phyloP scores from a whole-genome alignment of 2,113 vertebrate species.

The Balaeniceps rex region DNA sequence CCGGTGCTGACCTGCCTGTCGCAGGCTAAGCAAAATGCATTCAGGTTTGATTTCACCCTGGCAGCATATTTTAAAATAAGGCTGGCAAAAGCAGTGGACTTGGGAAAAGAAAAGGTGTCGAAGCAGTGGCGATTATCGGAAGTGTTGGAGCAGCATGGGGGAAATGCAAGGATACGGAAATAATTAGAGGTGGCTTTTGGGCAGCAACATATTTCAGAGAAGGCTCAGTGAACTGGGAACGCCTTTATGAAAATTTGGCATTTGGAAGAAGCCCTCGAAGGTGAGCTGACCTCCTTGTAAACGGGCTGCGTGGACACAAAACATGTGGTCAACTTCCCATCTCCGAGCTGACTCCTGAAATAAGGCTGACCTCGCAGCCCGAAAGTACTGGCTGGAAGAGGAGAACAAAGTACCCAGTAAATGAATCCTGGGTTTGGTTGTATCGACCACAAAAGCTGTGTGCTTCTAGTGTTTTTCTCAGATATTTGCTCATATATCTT shows the following conservation, averaged over 20 bases:
- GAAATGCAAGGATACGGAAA: background rate
- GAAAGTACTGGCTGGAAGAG: background rate
- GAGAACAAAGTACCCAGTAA: background rate
- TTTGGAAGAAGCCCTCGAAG: background rate
- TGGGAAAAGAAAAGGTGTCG: background rate
- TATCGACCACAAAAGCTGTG: background rate
- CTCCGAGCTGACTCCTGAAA: background rate
- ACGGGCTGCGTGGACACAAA: background rate
- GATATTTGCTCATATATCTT: background rate
- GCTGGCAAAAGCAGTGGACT: background rate
- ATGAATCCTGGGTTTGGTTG: background rate
- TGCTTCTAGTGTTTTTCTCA: background rate
- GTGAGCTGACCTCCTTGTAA: background rate
- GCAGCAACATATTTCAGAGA: background rate
- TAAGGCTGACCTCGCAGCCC: background rate
- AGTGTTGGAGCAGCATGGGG: background rate
- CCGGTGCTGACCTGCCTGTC: background rate
- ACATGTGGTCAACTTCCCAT: rapidly evolving
- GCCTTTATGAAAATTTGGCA: background rate
- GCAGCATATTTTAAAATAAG: background rate
- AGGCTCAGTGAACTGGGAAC: background rate
- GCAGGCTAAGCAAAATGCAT: background rate
- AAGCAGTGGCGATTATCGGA: too few species aligned
- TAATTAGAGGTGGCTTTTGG: background rate
- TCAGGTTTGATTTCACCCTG: background rate